Conservation (phyloP, 1,140 invertebrate species). For the Pinna nobilis region DNA sequence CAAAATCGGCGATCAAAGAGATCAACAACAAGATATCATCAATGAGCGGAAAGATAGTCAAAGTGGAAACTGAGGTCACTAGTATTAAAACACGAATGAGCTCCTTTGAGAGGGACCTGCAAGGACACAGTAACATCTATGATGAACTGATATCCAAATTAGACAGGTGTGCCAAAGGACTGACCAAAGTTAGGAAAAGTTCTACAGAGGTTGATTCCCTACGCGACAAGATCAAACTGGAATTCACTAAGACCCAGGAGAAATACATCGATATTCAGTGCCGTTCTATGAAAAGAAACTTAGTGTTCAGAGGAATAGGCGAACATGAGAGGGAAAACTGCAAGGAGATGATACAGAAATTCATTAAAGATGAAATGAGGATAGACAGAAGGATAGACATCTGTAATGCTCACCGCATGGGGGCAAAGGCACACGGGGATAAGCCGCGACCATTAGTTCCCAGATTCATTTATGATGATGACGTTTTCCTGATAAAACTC, state of each 20-base stretch:
- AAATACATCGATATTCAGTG: no score
- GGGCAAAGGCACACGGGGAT: neutral
- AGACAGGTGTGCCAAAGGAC: neutral
- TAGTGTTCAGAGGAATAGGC: conserved; percentile 14
- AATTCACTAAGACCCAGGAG: neutral
- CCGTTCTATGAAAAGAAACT: conserved; percentile 19
- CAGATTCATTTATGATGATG: neutral
- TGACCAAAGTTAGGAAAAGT: neutral
- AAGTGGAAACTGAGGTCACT: neutral
- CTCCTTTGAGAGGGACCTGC: neutral
- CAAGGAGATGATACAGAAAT: neutral
- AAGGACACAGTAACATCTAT: neutral
- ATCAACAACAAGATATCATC: neutral
- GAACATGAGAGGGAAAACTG: conserved; percentile 1
- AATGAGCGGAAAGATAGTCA: neutral
- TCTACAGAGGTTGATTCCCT: neutral
- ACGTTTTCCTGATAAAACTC: neutral
- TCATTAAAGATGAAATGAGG: conserved; percentile 4
- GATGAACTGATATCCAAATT: neutral
- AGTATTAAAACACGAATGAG: neutral
- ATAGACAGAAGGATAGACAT: conserved; percentile 8
- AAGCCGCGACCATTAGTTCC: neutral
- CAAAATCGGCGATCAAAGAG: neutral
- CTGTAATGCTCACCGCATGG: neutral
- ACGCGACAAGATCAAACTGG: neutral